Evolutionary conservation across 2,888 invertebrate genomes (phyloP).

Genomic region (Patella caerulea): DNA sequence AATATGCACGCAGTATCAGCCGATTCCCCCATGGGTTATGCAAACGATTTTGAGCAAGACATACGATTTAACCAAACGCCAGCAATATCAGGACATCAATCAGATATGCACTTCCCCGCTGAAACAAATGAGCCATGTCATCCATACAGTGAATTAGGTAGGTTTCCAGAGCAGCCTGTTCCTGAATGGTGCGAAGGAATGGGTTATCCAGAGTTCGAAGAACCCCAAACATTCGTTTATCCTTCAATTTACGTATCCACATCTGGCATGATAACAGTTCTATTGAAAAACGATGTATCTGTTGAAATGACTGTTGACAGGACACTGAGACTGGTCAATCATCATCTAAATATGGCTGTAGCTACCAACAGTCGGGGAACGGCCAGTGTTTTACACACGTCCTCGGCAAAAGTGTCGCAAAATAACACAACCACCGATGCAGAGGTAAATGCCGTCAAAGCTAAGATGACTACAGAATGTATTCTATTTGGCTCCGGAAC

Average conservation of each 20-base stretch:
- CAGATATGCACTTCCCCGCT: neutral
- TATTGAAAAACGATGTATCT: constrained; percentile 68
- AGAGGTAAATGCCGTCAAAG: constrained; percentile 61
- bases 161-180: constrained; percentile 8
- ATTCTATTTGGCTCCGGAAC: constrained; percentile 59
- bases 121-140: neutral
- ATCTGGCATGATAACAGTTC: constrained; percentile 70
- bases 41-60: too few relatives aligned
- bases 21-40: too few relatives aligned
- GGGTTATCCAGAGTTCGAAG: neutral
- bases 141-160: too few relatives aligned
- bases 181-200: too few relatives aligned
- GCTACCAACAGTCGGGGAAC: constrained; percentile 68
- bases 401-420: constrained; percentile 69
- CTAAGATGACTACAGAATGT: constrained; percentile 54
- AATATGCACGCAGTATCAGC: too few relatives aligned
- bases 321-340: constrained; percentile 70
- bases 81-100: too few relatives aligned
- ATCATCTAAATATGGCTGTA: constrained; percentile 67
- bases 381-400: constrained; percentile 68
- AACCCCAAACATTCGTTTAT: constrained; percentile 46
- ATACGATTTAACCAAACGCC: too few relatives aligned
- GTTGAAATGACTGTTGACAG: constrained; percentile 72
- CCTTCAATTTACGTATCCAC: constrained; percentile 70
- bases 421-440: constrained; percentile 68